These are phyloP conservation scores for Xenopus petersii DNA, from an alignment of 2,797 vertebrate species.

Conservation along the genomic window DNA sequence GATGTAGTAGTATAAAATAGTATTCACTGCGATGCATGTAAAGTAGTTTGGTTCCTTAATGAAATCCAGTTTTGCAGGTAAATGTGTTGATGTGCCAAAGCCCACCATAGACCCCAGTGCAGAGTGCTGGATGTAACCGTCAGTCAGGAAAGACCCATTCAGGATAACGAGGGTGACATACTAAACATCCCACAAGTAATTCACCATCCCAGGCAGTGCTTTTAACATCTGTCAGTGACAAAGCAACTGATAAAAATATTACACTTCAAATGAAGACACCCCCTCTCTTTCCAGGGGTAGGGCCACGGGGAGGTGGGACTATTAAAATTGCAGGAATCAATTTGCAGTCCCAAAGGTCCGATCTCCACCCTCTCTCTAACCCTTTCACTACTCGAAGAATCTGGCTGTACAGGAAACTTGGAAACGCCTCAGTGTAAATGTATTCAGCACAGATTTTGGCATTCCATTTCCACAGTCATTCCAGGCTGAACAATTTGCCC, in stretches of 20 bases:
- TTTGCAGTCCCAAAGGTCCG: slow-evolving; percentile 20
- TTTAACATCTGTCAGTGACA: slow-evolving; percentile 3
- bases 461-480: too few species aligned
- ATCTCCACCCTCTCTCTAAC: slow-evolving; percentile 36
- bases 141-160: neutral
- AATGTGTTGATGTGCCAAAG: too few species aligned
- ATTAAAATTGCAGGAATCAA: slow-evolving; percentile 11
- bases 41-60: too few species aligned
- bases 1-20: too few species aligned
- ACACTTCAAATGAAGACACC: neutral
- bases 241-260: slow-evolving; percentile 9
- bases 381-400: slow-evolving; percentile 1
- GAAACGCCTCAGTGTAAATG: too few species aligned
- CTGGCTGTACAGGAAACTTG: neutral
- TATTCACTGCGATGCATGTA: too few species aligned
- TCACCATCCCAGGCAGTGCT: neutral
- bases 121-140: too few species aligned
- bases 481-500: too few species aligned
- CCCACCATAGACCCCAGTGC: too few species aligned
- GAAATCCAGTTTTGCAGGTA: too few species aligned
- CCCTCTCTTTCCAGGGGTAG: slow-evolving; percentile 6
- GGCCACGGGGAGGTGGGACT: slow-evolving; percentile 23
- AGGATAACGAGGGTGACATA: neutral
- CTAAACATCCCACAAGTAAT: neutral
- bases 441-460: too few species aligned